Percentiles rank a stretch among this genome's conserved stretches.
These are phyloP conservation scores for Mastomys coucha DNA, from an alignment of 2,113 vertebrate species.

Conservation along the genomic window DNA sequence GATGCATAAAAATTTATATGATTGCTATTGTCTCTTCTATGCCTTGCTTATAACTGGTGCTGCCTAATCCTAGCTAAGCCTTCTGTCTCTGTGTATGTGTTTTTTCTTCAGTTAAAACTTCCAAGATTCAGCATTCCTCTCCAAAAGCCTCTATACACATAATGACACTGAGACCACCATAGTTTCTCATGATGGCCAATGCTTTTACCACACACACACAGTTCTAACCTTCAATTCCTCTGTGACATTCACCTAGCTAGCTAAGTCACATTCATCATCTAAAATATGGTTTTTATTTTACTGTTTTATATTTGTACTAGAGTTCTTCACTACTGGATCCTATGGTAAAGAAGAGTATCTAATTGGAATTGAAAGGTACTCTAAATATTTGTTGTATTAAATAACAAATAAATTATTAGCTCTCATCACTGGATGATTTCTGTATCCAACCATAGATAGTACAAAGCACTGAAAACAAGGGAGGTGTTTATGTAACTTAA, in stretches of 20 bases:
- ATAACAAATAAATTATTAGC: neutral
- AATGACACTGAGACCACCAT: too few relatives aligned
- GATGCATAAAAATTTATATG: neutral
- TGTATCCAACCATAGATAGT: neutral
- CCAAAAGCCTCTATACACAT: neutral
- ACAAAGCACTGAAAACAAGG: neutral
- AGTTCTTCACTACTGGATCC: neutral
- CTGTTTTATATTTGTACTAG: neutral
- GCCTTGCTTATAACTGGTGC: neutral
- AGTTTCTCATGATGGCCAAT: neutral
- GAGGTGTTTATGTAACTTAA: neutral
- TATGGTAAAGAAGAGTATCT: neutral
- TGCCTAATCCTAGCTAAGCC: neutral
- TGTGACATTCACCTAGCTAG: too few relatives aligned
- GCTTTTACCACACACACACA: neutral
- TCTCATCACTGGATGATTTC: neutral
- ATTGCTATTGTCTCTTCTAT: neutral
- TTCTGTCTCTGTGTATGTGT: neutral
- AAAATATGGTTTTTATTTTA: neutral
- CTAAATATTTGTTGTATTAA: neutral
- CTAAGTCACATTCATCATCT: neutral
- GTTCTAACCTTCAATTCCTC: neutral
- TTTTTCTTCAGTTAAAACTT: neutral
- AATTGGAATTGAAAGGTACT: fast-evolving
- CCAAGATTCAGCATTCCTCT: fast-evolving